Conservation (phyloP, 30 jellyfish, hydroid and myxozoan genomes). For the Aurelia aurita complex sp. Pacific region DNA sequence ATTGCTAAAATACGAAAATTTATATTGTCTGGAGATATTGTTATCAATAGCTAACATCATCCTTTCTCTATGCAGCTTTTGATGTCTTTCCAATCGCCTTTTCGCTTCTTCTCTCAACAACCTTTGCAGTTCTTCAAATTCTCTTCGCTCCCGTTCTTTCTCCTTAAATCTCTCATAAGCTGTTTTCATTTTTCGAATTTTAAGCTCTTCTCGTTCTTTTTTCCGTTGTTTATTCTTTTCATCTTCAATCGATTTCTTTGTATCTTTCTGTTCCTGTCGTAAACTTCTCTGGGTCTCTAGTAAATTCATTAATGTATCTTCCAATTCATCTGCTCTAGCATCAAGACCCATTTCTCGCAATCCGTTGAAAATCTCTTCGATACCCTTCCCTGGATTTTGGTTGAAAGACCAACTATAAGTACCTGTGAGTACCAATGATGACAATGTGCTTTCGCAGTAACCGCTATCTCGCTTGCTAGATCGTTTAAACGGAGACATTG, state of each 20-base stretch:
- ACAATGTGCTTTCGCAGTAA: constrained; percentile 24
- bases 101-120: constrained; percentile 35
- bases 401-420: background rate
- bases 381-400: background rate
- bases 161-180: constrained; percentile 31
- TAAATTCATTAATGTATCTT: background rate
- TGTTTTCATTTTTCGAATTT: constrained; percentile 14
- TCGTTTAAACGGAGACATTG: background rate
- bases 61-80: constrained; percentile 46
- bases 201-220: constrained; percentile 20
- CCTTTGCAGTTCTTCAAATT: constrained; percentile 41
- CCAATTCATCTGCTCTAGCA: constrained; percentile 18
- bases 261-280: background rate
- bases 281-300: background rate
- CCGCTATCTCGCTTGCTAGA: constrained; percentile 17
- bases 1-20: constrained; percentile 34
- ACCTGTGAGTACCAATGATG: constrained; percentile 10
- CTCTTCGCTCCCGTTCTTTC: constrained; percentile 42
- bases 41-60: constrained; percentile 32
- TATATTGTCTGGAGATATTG: constrained; percentile 25
- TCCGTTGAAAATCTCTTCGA: constrained; percentile 21
- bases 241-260: constrained; percentile 7
- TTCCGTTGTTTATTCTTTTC: background rate
- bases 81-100: constrained; percentile 3
- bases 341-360: constrained; percentile 33